phyloP scores from a whole-genome alignment of 2,888 invertebrate species.

The Tetranychus piercei region DNA sequence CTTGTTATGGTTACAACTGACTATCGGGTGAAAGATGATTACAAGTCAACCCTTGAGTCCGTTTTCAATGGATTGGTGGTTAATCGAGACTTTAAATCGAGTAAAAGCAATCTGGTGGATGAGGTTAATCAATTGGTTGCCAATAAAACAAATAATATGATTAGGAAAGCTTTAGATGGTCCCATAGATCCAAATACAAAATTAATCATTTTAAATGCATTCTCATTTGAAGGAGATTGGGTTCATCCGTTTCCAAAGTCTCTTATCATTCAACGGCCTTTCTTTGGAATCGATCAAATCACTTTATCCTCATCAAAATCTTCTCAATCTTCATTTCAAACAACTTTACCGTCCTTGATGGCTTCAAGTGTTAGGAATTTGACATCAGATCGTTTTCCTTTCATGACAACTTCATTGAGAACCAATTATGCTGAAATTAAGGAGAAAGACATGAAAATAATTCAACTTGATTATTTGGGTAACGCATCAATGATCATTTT shows the following conservation, averaged over 20 bases:
- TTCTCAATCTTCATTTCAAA: background rate
- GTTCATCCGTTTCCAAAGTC: conserved; percentile 3
- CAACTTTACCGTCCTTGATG: background rate
- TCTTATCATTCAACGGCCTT: background rate
- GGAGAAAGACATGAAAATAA: conserved; percentile 11
- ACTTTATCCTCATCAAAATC: background rate
- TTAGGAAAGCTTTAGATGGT: conserved; percentile 1
- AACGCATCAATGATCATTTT: conserved; percentile 6
- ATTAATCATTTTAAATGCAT: conserved; percentile 3
- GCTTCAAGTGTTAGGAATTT: background rate
- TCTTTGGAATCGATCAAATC: background rate
- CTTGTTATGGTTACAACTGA: background rate
- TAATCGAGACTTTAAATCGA: background rate
- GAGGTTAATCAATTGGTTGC: conserved; percentile 9
- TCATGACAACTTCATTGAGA: background rate
- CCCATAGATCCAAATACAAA: conserved; percentile 7
- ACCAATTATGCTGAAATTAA: conserved; percentile 4
- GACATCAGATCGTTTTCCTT: background rate
- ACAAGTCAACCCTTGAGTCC: background rate
- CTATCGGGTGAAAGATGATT: conserved; percentile 2
- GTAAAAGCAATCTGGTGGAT: background rate
- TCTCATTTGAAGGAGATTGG: conserved; percentile 10
- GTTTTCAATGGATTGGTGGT: background rate
- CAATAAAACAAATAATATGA: background rate
- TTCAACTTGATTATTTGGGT: conserved; percentile 10